phyloP scores from a whole-genome alignment of 2,113 vertebrate species.

The Labeo rohita region DNA sequence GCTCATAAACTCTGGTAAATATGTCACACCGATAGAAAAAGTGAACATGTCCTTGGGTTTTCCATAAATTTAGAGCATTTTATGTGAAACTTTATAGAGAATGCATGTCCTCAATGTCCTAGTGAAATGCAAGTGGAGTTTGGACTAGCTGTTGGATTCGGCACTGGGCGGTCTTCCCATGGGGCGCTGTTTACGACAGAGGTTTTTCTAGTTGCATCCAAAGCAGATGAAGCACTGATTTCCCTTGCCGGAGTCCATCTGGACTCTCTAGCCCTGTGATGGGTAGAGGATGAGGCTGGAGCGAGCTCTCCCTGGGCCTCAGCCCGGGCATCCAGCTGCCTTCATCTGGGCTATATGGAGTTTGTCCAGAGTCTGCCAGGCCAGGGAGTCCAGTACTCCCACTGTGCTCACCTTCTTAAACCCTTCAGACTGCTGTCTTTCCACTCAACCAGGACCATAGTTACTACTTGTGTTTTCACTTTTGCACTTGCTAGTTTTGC shows the following conservation, averaged over 20 bases:
- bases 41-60: conserved; percentile 22
- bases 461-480: not conserved
- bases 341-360: conserved; percentile 45
- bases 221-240: conserved; percentile 54
- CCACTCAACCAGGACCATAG: not conserved
- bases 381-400: conserved; percentile 15
- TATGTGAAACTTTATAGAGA: conserved; percentile 41
- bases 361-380: conserved; percentile 23
- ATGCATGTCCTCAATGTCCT: conserved; percentile 49
- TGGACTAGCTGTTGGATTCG: conserved; percentile 25
- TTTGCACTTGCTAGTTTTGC: not conserved
- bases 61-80: conserved; percentile 25
- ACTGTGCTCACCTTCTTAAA: conserved; percentile 10
- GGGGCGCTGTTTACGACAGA: conserved; percentile 49
- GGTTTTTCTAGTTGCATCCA: conserved; percentile 56
- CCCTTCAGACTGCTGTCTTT: conserved; percentile 2
- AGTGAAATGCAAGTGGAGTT: conserved; percentile 31
- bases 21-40: conserved; percentile 12
- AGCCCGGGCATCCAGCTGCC: conserved; percentile 49
- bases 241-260: conserved; percentile 54
- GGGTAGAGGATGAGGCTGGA: conserved; percentile 36
- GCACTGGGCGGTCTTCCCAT: conserved; percentile 39
- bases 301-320: conserved; percentile 14
- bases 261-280: conserved; percentile 43
- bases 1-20: not conserved